Conservation (phyloP, 2,888 invertebrate genomes). For the Magallana nippona region DNA sequence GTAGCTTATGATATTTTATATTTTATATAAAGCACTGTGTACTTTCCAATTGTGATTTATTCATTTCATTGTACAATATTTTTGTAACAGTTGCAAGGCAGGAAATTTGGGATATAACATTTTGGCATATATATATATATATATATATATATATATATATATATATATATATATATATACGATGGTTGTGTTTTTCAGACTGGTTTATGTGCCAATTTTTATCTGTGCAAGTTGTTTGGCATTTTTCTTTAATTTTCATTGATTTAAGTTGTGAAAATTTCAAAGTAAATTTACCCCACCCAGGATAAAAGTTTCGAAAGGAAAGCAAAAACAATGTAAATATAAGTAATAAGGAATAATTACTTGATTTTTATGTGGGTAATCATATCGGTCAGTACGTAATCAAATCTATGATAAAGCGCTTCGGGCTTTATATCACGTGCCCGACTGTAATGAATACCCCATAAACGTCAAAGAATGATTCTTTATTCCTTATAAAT, state of each 20-base stretch:
- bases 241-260: not conserved
- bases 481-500: too few relatives aligned
- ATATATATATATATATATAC: too few relatives aligned
- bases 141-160: too few relatives aligned
- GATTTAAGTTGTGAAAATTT: not conserved
- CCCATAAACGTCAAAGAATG: too few relatives aligned
- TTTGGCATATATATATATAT: not conserved
- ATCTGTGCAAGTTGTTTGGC: slow-evolving; percentile 2
- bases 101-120: not conserved
- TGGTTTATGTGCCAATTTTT: not conserved
- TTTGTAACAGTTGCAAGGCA: not conserved
- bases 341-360: too few relatives aligned
- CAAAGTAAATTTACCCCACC: not conserved
- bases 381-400: too few relatives aligned
- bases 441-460: too few relatives aligned
- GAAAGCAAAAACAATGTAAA: not conserved
- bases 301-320: not conserved
- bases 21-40: not conserved
- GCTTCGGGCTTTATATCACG: too few relatives aligned
- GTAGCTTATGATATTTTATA: slow-evolving; percentile 6
- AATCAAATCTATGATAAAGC: too few relatives aligned
- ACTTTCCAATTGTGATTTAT: slow-evolving; percentile 15
- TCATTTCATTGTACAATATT: not conserved
- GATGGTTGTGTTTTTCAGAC: not conserved
- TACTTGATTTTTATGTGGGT: too few relatives aligned